A percentile compares a stretch with the other conserved stretches of the same genome.
phyloP scores from a whole-genome alignment of 2,797 vertebrate species.

The Euthynnus affinis region DNA sequence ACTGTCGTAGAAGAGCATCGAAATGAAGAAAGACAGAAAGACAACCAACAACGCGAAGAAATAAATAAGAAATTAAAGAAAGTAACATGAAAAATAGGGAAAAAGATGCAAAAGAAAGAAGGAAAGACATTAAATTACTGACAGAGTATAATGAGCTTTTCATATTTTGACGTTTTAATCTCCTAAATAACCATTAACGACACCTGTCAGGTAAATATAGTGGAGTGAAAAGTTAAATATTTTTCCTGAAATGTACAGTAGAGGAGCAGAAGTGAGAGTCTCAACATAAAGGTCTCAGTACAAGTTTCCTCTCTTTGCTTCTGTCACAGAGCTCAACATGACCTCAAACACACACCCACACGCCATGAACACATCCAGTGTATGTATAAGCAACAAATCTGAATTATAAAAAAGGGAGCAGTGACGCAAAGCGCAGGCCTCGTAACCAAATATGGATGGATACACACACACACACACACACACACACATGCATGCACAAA shows the following conservation, averaged over 20 bases:
- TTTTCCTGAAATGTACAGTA: background rate
- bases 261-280: background rate
- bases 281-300: background rate
- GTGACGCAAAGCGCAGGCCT: conserved; percentile 3
- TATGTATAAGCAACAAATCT: conserved; percentile 29
- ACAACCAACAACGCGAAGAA: too few relatives aligned
- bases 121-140: background rate
- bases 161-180: background rate
- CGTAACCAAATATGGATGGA: conserved; percentile 35
- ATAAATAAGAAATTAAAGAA: too few relatives aligned
- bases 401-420: conserved; percentile 35
- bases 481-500: conserved; percentile 23
- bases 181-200: background rate
- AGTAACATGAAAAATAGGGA: too few relatives aligned
- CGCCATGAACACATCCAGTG: background rate
- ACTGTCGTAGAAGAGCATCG: too few relatives aligned
- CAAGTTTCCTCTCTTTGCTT: background rate
- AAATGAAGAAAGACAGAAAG: too few relatives aligned
- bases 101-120: too few relatives aligned
- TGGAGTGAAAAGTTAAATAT: background rate
- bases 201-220: background rate
- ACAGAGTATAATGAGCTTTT: background rate
- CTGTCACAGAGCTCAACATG: background rate
- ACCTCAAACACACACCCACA: conserved; percentile 25
- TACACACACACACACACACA: background rate